Base-by-base conservation (phyloP, 1,140 invertebrate species). In the Zaprionus taronus region DNA sequence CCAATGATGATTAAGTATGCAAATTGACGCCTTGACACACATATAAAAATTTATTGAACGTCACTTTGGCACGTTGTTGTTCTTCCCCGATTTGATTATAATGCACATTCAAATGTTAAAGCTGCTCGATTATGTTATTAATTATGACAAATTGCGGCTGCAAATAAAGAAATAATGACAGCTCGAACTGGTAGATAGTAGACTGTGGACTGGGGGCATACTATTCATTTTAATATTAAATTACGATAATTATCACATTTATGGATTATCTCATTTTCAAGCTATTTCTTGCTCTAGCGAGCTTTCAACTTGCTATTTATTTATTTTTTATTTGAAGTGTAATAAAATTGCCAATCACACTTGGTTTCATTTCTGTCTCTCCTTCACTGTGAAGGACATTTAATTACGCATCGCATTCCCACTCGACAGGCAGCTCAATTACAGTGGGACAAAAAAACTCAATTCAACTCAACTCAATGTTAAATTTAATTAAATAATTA, bases 401-500 rank as follows among this genome's bases (percentile, higher is more conserved):
- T 80, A 80, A 80, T 80, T 80, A 80, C 65, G 65, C 68, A 17
- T 70, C 34, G 38, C 15, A 34, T 20, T 31, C 28, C 63, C 74
- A 62, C 70, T 77, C 61, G 70, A 77, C 31, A 62, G 38, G 61
- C 65, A 74, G 76, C 71, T 80, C 79, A 79, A 80, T 80, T 80
- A 78, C 78, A 72, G 51, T 77, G 22, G 53, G 7, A 4, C n/a
- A 51, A 31, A 76, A n/a, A 65, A 22, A 12, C 61, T 41, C 49
- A 51, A 28, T 22, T 24, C 5, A 34, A n/a, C 57, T 17, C 28
- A 28, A 65, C 65, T 63, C 58, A 51, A 22, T 51, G 51, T 49
- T 68, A 70, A 80, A 80, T 79, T 78, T 80, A 78, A 80, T 80
- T 80, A 80, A 80, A 67, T 66, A 80, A 80, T 80, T 80, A 80